Base-by-base conservation (phyloP, 1,140 invertebrate species). In the Olivierus martensii region DNA sequence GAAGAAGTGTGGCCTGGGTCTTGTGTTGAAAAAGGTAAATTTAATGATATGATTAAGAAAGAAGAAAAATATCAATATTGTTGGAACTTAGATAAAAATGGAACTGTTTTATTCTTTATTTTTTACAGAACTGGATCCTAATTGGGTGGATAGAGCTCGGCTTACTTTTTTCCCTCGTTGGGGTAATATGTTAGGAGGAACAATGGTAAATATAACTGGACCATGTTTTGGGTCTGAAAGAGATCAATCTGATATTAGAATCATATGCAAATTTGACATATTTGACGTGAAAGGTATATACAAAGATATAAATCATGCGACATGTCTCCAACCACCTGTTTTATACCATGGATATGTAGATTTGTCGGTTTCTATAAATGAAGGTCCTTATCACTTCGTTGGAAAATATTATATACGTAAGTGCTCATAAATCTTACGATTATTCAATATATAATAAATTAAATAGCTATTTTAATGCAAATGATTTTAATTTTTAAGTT, bases 151-250 rank as follows among this genome's bases (percentile, higher is more conserved):
- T 35, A 59, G 63, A 42, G 73, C 89, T 53, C 80, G 81, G 0
- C 67, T 94, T 22, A 79, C 86, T 47, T 91, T 94, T 64, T 87
- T 90, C 1, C 88, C 91, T 1, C 86, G 93, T 67, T 89, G 84
- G 65, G 89, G 90, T 15, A 90, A 90, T 66, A 95, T 96, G 91
- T 70, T 96, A 44, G 90, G 90, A 3, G 90, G 90, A 10, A 91
- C 87, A 0, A 79, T 93, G 43, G 87, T 96, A 4, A 94, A 95
- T 64, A 87, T 96, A 22, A 94, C 90, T 0, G 91, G 91, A 0
- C 91, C 91, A 10, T 96, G 91, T 67, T 88, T 91, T 61, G 28
- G 28, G 9, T 6, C 4, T 6, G 28, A 6, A 2, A 28, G 9
- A 28, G 73, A 77, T 46, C 75, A 75, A 0, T 43, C 47, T 0